phyloP scores from a whole-genome alignment of 2,888 invertebrate species.

The Andrena haemorrhoa region DNA sequence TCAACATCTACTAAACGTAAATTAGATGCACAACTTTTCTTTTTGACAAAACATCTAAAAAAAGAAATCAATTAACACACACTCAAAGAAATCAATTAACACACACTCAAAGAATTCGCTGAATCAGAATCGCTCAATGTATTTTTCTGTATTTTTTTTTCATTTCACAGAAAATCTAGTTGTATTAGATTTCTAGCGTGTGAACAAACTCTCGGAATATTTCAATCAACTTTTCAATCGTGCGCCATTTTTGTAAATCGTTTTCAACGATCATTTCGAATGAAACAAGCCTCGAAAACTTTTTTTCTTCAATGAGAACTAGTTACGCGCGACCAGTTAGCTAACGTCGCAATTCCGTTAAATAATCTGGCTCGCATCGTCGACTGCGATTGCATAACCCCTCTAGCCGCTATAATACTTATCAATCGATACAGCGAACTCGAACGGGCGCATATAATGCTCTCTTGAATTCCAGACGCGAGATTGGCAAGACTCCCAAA shows the following conservation, averaged over 20 bases:
- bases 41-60: too few species aligned
- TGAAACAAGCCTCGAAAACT: slow-evolving; percentile 13
- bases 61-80: too few species aligned
- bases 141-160: too few species aligned
- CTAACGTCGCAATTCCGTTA: slow-evolving; percentile 21
- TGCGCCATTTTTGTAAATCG: neutral
- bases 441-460: slow-evolving; percentile 29
- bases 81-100: too few species aligned
- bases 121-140: too few species aligned
- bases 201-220: slow-evolving; percentile 7
- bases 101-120: too few species aligned
- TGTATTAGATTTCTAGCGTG: neutral
- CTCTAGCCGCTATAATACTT: slow-evolving; percentile 20
- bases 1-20: too few species aligned
- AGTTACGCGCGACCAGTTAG: neutral
- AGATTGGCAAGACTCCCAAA: slow-evolving; percentile 58
- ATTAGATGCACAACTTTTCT: too few species aligned
- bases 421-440: slow-evolving; percentile 43
- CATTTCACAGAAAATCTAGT: too few species aligned
- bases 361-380: slow-evolving; percentile 11
- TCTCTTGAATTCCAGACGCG: slow-evolving; percentile 53
- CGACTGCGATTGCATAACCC: slow-evolving; percentile 39
- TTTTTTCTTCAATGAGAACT: neutral
- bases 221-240: slow-evolving; percentile 4
- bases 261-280: slow-evolving; percentile 10